These are phyloP conservation scores for Onychostoma macrolepis DNA, from an alignment of 2,113 vertebrate species.

Conservation along the genomic window DNA sequence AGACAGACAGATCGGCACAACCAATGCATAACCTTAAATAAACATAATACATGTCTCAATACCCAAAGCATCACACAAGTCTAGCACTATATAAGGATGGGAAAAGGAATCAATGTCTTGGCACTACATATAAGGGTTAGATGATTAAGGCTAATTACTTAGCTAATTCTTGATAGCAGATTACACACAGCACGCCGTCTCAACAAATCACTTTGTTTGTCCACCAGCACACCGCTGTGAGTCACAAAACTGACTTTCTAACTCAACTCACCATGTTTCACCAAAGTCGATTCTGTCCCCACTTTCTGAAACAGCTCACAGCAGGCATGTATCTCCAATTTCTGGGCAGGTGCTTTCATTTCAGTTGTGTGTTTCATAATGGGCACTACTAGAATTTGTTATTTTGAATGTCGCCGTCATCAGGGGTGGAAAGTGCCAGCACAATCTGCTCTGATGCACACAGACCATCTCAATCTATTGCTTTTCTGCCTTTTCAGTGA, in stretches of 20 bases:
- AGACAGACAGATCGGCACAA: neutral
- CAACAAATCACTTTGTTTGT: conserved; percentile 2
- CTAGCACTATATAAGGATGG: neutral
- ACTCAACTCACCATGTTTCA: neutral
- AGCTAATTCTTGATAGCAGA: neutral
- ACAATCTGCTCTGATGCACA: neutral
- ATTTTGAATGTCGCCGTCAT: neutral
- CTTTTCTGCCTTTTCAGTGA: neutral
- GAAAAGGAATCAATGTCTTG: neutral
- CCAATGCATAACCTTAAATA: neutral
- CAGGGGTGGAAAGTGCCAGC: neutral
- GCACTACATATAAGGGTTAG: neutral
- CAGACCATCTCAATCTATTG: neutral
- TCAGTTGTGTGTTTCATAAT: neutral
- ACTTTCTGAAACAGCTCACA: neutral
- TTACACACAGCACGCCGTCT: neutral
- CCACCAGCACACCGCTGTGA: neutral
- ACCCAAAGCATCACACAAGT: neutral
- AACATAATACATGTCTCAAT: neutral
- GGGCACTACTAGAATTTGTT: neutral
- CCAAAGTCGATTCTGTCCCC: neutral
- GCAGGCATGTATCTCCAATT: neutral
- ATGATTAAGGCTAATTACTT: neutral
- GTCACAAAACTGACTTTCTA: neutral
- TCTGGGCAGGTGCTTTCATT: conserved; percentile 4